Evolutionary conservation across 2,888 invertebrate genomes (phyloP).

Genomic region (Agrochola lota): DNA sequence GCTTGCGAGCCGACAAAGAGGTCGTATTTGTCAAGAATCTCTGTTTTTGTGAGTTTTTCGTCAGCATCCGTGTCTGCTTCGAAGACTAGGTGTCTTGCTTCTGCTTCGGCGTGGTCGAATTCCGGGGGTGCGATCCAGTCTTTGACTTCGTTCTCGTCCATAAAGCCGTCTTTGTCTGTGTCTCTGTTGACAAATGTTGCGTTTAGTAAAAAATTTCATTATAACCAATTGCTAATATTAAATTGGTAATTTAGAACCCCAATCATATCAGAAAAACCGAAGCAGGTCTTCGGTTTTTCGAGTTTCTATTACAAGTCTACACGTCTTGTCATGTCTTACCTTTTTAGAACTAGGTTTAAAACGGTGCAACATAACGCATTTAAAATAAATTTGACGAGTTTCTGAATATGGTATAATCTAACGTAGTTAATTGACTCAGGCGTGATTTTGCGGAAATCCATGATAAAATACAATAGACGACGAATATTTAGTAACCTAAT

Average conservation of each 20-base stretch:
- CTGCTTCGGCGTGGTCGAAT: conserved; percentile 99
- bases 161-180: conserved; percentile 96
- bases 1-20: conserved; percentile 99
- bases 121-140: conserved; percentile 98
- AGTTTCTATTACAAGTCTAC: background rate
- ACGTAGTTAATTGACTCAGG: too few species aligned
- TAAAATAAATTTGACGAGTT: background rate
- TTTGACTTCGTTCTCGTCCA: conserved; percentile 97
- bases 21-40: conserved; percentile 98
- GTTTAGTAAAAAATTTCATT: background rate
- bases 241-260: background rate
- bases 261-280: background rate
- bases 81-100: conserved; percentile 98
- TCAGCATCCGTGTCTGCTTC: conserved; percentile 98
- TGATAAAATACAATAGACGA: too few species aligned
- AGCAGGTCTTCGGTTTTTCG: background rate
- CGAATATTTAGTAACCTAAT: too few species aligned
- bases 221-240: background rate
- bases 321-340: background rate
- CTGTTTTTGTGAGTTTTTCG: conserved; percentile 96
- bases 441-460: too few species aligned
- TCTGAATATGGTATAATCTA: background rate
- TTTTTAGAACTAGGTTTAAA: background rate
- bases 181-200: conserved; percentile 88
- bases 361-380: background rate